Percentiles rank a stretch among this genome's conserved stretches.
These are phyloP conservation scores for Pseudorhiza aurosa DNA, from an alignment of 30 jellyfish, hydroid and myxozoan genomes.

Conservation along the genomic window DNA sequence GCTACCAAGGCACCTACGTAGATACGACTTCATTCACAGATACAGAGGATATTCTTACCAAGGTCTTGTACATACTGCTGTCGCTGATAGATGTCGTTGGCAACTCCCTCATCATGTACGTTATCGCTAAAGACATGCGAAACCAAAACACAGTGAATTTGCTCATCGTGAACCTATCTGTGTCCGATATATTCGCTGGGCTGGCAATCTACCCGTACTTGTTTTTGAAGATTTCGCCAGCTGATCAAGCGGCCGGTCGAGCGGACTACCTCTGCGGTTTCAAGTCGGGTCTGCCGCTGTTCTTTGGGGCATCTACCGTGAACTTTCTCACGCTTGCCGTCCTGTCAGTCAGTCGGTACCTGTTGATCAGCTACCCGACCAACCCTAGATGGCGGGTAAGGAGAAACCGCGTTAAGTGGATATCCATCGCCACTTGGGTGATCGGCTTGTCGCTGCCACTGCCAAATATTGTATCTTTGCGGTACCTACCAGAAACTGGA, in stretches of 20 bases:
- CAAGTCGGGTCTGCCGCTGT: constrained; percentile 75
- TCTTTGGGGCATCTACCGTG: constrained; percentile 79
- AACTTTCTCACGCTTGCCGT: constrained; percentile 77
- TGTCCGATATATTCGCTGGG: constrained; percentile 79
- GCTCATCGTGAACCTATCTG: constrained; percentile 73
- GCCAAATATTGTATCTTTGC: constrained; percentile 78
- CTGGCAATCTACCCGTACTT: constrained; percentile 74
- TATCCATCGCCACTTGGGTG: constrained; percentile 62
- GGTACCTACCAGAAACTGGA: constrained; percentile 58
- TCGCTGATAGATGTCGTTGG: constrained; percentile 64
- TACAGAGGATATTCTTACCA: constrained; percentile 34
- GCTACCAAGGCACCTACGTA: background rate
- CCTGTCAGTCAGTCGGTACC: constrained; percentile 79
- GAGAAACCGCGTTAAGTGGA: constrained; percentile 47
- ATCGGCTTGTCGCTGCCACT: constrained; percentile 49
- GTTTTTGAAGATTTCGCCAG: constrained; percentile 15
- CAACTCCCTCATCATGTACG: constrained; percentile 55
- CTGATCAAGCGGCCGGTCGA: constrained; percentile 18
- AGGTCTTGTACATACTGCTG: constrained; percentile 41
- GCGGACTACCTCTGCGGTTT: constrained; percentile 80
- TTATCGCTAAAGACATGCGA: constrained; percentile 50
- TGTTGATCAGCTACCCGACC: constrained; percentile 79
- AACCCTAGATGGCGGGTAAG: constrained; percentile 72
- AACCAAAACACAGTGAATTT: constrained; percentile 74
- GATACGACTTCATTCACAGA: constrained; percentile 2